Base-by-base conservation (phyloP, 2,797 vertebrate species). In the Cercopithecus neglectus region DNA sequence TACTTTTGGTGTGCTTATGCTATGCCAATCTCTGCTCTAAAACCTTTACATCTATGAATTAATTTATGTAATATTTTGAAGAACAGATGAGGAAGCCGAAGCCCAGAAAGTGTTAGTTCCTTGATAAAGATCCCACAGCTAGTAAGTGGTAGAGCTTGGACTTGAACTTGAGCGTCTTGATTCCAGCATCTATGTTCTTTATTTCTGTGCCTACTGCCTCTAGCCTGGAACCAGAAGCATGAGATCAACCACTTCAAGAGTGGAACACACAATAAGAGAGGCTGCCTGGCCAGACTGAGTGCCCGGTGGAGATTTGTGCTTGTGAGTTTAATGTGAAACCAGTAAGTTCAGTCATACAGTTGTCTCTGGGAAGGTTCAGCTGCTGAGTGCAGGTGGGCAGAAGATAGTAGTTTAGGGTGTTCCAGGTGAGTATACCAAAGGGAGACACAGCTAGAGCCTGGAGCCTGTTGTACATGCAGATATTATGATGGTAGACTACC, bases 31-130 rank as follows among this genome's bases (percentile, higher is more conserved):
- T 96, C 50, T 48, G 28, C 95, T 94, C 26, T 14, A 48, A 89
- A 61, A 9, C 85, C 33, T 86, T 70, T 64, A 26, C 7, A 8
- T 48, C 5, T 44, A 39, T 82, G 82, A 55, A 53, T 70, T 90
- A 30, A 46, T 70, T 88, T 75, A 44, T 16, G 11, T 48, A 76
- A 44, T 30, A 19, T 55, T 94, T 75, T n/a, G 36, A 94, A 94
- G 92, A 96, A 67, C n/a, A 39, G 41, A 64, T 59, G 67, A 96
- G 72, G 48, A 72, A 50, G 7, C 22, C 36, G 17, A 72, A 85
- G 78, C 21, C 75, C 21, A 67, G 94, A 50, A 39, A 89, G 33
- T 39, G 89, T 91, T 50, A 33, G 8, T 57, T 33, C 6, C 30
- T 89, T 39, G n/a, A 48, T 28, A n/a, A 36, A 70, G 79, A 61